Evolutionary conservation across 2,797 vertebrate genomes (phyloP), one percentile per base, ranked within the genome.

Genomic region (Zonotrichia albicollis): DNA sequence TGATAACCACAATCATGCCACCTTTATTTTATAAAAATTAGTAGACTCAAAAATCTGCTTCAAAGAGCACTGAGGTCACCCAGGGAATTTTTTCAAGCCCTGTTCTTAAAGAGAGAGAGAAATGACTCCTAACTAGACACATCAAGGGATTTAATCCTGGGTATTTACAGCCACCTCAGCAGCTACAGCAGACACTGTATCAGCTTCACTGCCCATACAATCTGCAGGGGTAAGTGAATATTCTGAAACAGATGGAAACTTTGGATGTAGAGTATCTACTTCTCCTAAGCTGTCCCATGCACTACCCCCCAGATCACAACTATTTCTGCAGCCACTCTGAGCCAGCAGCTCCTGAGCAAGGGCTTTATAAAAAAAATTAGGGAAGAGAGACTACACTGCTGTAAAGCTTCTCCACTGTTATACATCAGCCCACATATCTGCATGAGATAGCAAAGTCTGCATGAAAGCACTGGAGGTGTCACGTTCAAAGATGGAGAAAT

Each of bases 351-450:
- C 32, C 32, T 9, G 3, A 51, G 71, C 42, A 58, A 84, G 25
- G n/a, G 6, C 13, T 23, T n/a, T 20, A 10, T 8, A 40, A 82
- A 36, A 66, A 11, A 30, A 5, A 0, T 5, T 3, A 67, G 16
- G 10, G 23, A 76, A n/a, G 51, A 17, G 38, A 90, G 4, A 25
- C 34, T 9, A 11, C 10, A 32, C 6, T 2, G 10, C 48, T 34
- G 36, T 3, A 38, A 68, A 83, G 53, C 36, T 38, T 38, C 36
- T 84, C 42, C 26, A 6, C 48, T 46, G 22, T n/a, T 66, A 11
- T 0, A 3, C 1, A 34, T 11, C 73, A 78, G 70, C 70, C 62
- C 84, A 74, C 3, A 1, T 4, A 55, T 1, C 48, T 38, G 38
- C 50, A 14, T 0, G 2, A 76, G 40, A 53, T 16, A 40, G 40